Evolutionary conservation across 1,140 invertebrate genomes (phyloP).

Genomic region (Araneus ventricosus): DNA sequence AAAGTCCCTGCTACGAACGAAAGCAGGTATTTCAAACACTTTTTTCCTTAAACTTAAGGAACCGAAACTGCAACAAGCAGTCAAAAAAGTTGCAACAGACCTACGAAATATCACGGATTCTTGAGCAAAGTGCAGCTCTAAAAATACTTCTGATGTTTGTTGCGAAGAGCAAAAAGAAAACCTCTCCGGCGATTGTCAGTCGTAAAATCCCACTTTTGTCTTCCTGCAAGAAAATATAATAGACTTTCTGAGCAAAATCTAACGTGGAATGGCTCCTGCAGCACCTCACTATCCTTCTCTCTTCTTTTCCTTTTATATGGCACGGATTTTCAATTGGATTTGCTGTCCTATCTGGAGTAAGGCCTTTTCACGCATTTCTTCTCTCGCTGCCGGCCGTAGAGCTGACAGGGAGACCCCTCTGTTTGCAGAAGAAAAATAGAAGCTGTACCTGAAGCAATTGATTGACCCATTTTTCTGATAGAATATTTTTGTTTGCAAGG

Average conservation of each 20-base stretch:
- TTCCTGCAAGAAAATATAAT: neutral
- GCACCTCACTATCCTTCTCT: neutral
- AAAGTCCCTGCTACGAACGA: too few species aligned
- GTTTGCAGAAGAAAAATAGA: neutral
- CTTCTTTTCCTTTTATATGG: neutral
- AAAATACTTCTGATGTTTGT: neutral
- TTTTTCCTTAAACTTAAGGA: too few species aligned
- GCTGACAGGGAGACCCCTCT: neutral
- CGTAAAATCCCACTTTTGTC: constrained; percentile 6
- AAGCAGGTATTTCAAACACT: too few species aligned
- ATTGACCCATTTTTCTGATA: constrained; percentile 15
- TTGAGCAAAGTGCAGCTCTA: neutral
- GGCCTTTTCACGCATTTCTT: constrained; percentile 34
- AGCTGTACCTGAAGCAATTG: neutral
- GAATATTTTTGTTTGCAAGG: neutral
- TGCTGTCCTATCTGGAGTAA: neutral
- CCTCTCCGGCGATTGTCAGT: neutral
- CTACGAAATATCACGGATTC: neutral
- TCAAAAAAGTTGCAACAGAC: too few species aligned
- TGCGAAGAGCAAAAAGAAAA: neutral
- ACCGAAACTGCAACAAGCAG: too few species aligned
- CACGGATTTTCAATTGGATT: constrained; percentile 21
- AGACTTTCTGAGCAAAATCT: neutral
- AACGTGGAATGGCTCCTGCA: neutral
- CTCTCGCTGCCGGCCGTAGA: neutral